Evolutionary conservation across 2,113 vertebrate genomes (phyloP).

Genomic region (Delphinapterus leucas): DNA sequence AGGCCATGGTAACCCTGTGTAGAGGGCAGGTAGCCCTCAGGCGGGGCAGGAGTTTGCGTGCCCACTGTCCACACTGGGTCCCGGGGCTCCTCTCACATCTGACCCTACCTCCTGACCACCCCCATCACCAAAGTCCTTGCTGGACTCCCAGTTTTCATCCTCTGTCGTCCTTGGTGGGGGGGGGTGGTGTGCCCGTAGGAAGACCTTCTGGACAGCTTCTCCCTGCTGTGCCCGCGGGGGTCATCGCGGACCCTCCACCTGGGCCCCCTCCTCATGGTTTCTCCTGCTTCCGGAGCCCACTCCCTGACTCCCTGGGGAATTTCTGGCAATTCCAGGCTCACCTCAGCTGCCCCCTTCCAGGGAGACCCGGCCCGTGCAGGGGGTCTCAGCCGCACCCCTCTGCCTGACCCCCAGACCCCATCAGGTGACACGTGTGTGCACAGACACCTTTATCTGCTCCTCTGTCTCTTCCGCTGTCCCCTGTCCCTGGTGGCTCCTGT

Average conservation of each 20-base stretch:
- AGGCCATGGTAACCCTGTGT: neutral
- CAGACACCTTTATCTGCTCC: neutral
- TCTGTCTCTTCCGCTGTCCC: fast-evolving
- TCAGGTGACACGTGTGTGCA: neutral
- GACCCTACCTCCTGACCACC: neutral
- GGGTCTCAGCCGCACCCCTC: neutral
- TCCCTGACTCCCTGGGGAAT: neutral
- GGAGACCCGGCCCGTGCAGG: neutral
- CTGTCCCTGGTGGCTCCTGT: neutral
- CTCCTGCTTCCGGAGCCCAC: neutral
- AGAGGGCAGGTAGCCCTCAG: neutral
- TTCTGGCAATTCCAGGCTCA: neutral
- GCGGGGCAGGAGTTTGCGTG: neutral
- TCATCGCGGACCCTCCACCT: neutral
- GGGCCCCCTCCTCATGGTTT: neutral
- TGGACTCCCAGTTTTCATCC: neutral
- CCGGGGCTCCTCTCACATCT: too few relatives aligned
- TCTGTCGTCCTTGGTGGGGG: too few relatives aligned
- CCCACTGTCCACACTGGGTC: neutral
- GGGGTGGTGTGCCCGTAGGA: too few relatives aligned
- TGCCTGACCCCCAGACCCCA: too few relatives aligned
- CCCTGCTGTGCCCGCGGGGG: fast-evolving
- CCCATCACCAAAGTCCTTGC: neutral
- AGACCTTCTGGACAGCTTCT: neutral
- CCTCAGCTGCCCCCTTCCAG: too few relatives aligned